Evolutionary conservation across 2,797 vertebrate genomes (phyloP), one percentile per base, ranked within the genome.

Genomic region (Peromyscus aztecus): DNA sequence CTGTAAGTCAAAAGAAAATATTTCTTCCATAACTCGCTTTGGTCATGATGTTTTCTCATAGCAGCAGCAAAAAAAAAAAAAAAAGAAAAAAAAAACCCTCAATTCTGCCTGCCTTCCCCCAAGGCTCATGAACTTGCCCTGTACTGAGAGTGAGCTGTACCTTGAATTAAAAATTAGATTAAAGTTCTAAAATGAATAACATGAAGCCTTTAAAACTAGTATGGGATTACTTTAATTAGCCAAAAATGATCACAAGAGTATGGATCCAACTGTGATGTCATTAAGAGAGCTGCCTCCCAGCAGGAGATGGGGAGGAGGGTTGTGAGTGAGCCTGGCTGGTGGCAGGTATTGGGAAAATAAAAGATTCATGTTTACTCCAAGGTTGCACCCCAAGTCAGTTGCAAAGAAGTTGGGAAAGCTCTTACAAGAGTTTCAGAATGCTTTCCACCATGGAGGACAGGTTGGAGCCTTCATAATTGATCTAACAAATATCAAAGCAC

Each of bases 161-260:
- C 94, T 61, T 85, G 85, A 85, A 52, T 37, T 0, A 31, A 65
- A 96, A 97, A 84, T 63, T 87, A 93, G 52, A 59, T 61, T 92
- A 21, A 84, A 88, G 19, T 84, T 97, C 65, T 95, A 89, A 91
- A 94, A 83, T 65, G 63, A 89, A 75, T 61, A 89, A 7, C n/a
- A 80, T 31, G 6, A 57, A 96, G 17, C 34, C 87, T 83, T 75
- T 75, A 61, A 57, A 97, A 67, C 31, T 31, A 52, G 83, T 75
- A 87, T 71, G 37, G 78, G 17, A 90, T 92, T 52, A 43, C 43
- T 93, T 91, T 93, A 91, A 87, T 96, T 93, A 96, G 69, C 37
- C 37, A 65, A 88, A 97, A 95, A 71, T 83, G 84, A 90, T 95
- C 90, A 71, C 80, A 81, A 9, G 82, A 82, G 82, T 75, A 63